Evolutionary conservation across 2,888 invertebrate species (phyloP).

Genomic region (Diploptera punctata): DNA sequence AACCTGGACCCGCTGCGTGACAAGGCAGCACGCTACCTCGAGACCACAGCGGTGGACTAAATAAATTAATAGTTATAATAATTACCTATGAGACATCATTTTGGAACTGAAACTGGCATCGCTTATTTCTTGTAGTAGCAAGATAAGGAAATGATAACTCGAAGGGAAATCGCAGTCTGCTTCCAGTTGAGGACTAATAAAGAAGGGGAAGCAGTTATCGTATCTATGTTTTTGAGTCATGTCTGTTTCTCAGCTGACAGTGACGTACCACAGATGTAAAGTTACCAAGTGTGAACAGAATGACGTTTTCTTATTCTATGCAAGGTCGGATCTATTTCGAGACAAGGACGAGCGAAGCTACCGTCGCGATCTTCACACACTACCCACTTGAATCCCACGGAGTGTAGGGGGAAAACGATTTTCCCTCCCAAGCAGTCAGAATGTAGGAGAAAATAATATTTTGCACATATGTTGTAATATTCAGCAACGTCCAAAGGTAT

Average conservation of each 20-base stretch:
- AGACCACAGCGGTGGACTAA: too few species aligned
- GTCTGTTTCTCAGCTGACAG: constrained; percentile 2
- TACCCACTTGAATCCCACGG: not conserved
- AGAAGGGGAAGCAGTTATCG: not conserved
- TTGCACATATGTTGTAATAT: too few species aligned
- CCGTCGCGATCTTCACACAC: not conserved
- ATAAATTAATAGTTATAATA: too few species aligned
- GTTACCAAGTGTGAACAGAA: not conserved
- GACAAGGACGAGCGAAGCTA: constrained; percentile 21
- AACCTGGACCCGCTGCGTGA: too few species aligned
- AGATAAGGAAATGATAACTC: too few species aligned
- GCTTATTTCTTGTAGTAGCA: not conserved
- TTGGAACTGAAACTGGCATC: not conserved
- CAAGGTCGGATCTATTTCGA: constrained; percentile 30
- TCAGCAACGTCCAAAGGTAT: too few species aligned
- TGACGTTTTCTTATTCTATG: not conserved
- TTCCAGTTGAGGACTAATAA: not conserved
- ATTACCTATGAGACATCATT: too few species aligned
- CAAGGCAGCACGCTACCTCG: too few species aligned
- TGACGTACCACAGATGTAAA: constrained; percentile 4
- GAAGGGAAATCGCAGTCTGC: too few species aligned
- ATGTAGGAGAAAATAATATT: too few species aligned
- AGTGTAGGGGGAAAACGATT: not conserved
- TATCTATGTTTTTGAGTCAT: not conserved
- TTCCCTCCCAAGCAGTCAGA: not conserved